Evolutionary conservation across 2,113 vertebrate genomes (phyloP).

Genomic region (Erythrolamprus reginae): DNA sequence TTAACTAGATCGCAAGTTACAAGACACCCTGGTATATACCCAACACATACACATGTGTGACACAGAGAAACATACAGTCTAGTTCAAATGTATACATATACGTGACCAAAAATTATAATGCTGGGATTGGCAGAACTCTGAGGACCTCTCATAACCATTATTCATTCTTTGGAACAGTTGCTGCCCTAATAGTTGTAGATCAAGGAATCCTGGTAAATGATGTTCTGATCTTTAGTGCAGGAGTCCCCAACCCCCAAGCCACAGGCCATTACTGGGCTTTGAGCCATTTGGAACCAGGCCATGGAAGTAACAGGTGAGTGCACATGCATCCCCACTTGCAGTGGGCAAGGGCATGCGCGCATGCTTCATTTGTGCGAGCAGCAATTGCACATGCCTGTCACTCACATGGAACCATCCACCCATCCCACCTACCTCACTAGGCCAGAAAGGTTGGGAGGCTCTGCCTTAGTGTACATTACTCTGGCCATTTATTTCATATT

Average conservation of each 20-base stretch:
- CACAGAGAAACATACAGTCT: no score
- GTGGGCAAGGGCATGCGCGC: no score
- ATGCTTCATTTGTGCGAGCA: neutral
- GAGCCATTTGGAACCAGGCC: neutral
- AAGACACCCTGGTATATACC: no score
- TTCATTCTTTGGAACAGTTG: neutral
- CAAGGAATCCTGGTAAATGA: neutral
- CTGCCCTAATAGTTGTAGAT: neutral
- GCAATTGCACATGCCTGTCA: neutral
- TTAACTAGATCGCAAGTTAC: no score
- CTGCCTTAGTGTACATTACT: neutral
- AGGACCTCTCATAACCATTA: neutral
- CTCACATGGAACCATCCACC: neutral
- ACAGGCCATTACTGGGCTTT: neutral
- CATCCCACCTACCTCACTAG: neutral
- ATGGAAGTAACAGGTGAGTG: neutral
- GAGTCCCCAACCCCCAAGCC: neutral
- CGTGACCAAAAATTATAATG: no score
- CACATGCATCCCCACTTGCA: neutral
- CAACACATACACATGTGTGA: no score
- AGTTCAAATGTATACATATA: no score
- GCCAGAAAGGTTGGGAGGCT: neutral
- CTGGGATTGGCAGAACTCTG: neutral
- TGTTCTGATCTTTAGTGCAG: neutral
- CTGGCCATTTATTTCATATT: neutral